Base-by-base conservation (phyloP, 2,888 invertebrate species). In the Mycalesis mineus region DNA sequence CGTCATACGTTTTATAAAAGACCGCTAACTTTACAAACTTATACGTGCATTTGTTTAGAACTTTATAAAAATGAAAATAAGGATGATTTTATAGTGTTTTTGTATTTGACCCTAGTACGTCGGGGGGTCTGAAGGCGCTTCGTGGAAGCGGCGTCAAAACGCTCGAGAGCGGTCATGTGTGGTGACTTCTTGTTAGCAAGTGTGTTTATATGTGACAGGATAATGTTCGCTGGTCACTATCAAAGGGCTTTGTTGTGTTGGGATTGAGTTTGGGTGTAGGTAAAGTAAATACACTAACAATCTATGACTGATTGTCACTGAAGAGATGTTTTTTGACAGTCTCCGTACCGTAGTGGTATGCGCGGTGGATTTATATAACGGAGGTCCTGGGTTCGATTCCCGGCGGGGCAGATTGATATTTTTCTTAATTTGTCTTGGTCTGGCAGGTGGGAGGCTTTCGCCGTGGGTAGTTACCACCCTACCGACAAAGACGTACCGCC, bases 131-230 rank as follows among this genome's bases (percentile, higher is more conserved):
- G 68, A 72, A 77, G 76, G 75, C 78, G 75, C 79, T 78, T 75
- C 78, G 73, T 72, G 68, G 72, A 74, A 75, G 72, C 75, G 84
- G 79, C 81, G 82, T 88, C 85, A 81, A 80, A 84, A 82, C 77
- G 78, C 70, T 80, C 80, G 71, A 77, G 74, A 70, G 71, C 82
- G 80, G 81, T 82, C 84, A 82, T 82, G 82, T 84, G 82, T 75
- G 78, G 82, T 77, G 80, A 82, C 80, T 82, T 66, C 84, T 86
- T 80, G 85, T 86, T 86, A 84, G 77, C 77, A 72, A 75, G 79
- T 82, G 71, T 76, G 71, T 76, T 74, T 77, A 65, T 72, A 44
- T 68, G 73, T 81, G 83, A 84, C 82, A 82, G 78, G 84, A 84
- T 86, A 84, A 82, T 62, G 55, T 58, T 60, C 31, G 45, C 37